Evolutionary conservation across 2,888 invertebrate species (phyloP).

Genomic region (Piscicola geometra): DNA sequence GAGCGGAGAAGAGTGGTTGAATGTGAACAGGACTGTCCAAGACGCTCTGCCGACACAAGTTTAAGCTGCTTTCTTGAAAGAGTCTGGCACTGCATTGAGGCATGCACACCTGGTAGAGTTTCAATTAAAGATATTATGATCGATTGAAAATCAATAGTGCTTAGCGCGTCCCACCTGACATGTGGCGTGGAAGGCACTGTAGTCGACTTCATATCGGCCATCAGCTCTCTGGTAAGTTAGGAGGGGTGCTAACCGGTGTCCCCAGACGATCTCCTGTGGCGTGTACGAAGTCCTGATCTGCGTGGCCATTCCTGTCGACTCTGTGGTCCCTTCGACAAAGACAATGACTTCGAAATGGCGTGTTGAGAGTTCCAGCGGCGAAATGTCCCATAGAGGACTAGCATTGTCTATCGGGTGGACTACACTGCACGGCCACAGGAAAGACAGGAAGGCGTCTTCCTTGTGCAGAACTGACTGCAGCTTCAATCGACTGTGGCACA

Average conservation of each 20-base stretch:
- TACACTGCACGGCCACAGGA: conserved; percentile 95
- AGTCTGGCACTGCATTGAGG: not conserved
- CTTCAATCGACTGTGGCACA: conserved; percentile 70
- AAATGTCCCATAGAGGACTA: conserved; percentile 83
- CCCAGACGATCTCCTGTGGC: conserved; percentile 57
- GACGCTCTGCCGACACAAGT: too few species aligned
- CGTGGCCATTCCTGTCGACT: conserved; percentile 41
- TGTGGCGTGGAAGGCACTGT: conserved; percentile 54
- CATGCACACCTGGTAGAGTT: conserved; percentile 12
- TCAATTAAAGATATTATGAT: too few species aligned
- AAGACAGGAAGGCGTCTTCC: conserved; percentile 86
- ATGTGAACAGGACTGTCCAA: too few species aligned
- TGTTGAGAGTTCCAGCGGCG: conserved; percentile 80
- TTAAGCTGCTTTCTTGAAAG: not conserved
- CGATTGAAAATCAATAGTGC: conserved; percentile 39
- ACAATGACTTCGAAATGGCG: conserved; percentile 93
- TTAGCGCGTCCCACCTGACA: too few species aligned
- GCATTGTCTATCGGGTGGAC: conserved; percentile 87
- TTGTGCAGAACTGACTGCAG: conserved; percentile 36
- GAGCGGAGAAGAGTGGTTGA: too few species aligned
- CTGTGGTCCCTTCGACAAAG: conserved; percentile 65
- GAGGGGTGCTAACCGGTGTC: conserved; percentile 54
- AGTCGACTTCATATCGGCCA: conserved; percentile 56
- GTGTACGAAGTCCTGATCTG: conserved; percentile 60
- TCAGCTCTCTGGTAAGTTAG: conserved; percentile 55